Conservation (phyloP, 2,888 invertebrate species). For the Serripes groenlandicus region DNA sequence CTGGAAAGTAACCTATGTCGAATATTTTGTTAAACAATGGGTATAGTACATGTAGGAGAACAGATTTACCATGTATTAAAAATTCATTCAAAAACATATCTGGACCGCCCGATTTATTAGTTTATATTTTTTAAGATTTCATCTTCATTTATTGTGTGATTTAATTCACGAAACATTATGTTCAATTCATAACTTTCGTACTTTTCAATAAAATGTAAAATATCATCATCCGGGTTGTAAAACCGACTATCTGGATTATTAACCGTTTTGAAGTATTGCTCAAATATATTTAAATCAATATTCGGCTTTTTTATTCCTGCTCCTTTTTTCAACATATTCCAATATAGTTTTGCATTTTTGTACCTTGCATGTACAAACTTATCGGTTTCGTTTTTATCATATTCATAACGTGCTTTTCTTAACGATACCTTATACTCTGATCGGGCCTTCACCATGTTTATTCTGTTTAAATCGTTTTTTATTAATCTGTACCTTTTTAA, state of each 20-base stretch:
- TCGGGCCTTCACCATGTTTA: background rate
- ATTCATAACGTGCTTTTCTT: slow-evolving; percentile 19
- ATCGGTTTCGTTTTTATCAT: slow-evolving; percentile 19
- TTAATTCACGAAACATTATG: slow-evolving; percentile 5
- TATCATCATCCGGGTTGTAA: too few species aligned
- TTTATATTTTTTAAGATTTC: background rate
- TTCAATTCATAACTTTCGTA: background rate
- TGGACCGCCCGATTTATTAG: background rate
- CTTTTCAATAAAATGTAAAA: background rate
- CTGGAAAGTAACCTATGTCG: slow-evolving; percentile 8
- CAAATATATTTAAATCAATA: too few species aligned
- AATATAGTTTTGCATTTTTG: slow-evolving; percentile 29
- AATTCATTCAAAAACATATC: background rate
- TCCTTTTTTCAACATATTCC: slow-evolving; percentile 25
- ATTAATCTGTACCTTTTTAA: slow-evolving; percentile 13
- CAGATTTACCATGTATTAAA: too few species aligned
- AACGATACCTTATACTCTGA: slow-evolving; percentile 9
- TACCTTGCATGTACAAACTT: slow-evolving; percentile 6
- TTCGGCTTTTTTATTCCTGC: background rate
- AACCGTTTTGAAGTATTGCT: too few species aligned
- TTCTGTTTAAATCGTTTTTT: slow-evolving; percentile 8
- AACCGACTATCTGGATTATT: too few species aligned
- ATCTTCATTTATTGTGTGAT: background rate
- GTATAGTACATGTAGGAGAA: too few species aligned
- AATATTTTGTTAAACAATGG: too few species aligned